Evolutionary conservation across 2,888 invertebrate species (phyloP).

Genomic region (Elegia similella): DNA sequence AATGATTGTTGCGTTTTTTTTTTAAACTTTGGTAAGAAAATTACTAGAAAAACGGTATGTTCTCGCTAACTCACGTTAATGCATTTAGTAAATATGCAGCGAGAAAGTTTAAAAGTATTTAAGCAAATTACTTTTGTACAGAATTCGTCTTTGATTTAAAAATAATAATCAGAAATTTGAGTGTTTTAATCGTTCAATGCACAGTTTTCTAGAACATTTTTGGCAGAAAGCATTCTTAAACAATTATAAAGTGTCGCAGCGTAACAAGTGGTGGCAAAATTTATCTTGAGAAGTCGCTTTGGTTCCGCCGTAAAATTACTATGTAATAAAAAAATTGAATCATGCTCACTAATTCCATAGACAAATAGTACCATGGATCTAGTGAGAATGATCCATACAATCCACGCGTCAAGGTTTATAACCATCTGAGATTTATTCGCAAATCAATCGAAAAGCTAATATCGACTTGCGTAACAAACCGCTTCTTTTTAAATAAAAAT

Average conservation of each 20-base stretch:
- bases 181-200: not conserved
- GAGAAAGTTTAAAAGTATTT: too few species aligned
- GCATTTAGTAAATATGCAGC: too few species aligned
- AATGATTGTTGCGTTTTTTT: too few species aligned
- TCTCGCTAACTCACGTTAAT: too few species aligned
- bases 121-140: not conserved
- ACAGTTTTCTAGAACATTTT: not conserved
- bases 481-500: not conserved
- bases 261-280: conserved; percentile 71
- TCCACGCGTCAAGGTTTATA: conserved; percentile 62
- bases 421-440: conserved; percentile 55
- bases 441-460: conserved; percentile 21
- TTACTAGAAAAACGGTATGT: too few species aligned
- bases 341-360: too few species aligned
- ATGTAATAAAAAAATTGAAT: conserved; percentile 47
- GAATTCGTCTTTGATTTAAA: too few species aligned
- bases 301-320: conserved; percentile 62
- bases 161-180: not conserved
- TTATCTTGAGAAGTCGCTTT: conserved; percentile 62
- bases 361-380: too few species aligned
- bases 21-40: too few species aligned
- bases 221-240: conserved; percentile 20
- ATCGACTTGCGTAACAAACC: conserved; percentile 4
- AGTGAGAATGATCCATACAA: too few species aligned
- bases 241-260: conserved; percentile 50